Evolutionary conservation across 2,797 vertebrate species (phyloP), one percentile per base, ranked within the genome.

Genomic region (Thripadectes ignobilis): DNA sequence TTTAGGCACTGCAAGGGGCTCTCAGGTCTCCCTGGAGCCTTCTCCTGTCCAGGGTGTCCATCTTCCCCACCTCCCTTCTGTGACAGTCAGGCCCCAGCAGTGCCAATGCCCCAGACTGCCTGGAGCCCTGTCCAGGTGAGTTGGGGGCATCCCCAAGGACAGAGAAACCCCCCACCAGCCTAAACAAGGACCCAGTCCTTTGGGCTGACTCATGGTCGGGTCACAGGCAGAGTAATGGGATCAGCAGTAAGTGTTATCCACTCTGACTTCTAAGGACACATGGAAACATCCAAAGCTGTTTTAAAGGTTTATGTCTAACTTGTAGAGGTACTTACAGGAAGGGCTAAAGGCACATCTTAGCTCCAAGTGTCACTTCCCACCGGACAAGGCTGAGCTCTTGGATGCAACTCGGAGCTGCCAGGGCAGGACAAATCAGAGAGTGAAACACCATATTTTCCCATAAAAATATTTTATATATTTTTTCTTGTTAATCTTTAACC

Each of bases 181-280:
- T 16, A 14, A 48, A 32, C 11, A 32, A 58, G 55, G 39, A 68
- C 11, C 32, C 51, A 52, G 29, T 52, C 21, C 46, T 63, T 54
- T 45, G 10, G 12, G 9, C 13, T 32, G n/a, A 8, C 12, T 7
- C 1, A 7, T 21, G 48, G 15, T 18, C 61, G 0, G 0, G 15
- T 49, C 59, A 59, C 26, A 16, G 69, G 43, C 45, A 77, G 32
- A 61, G 68, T 6, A 38, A 14, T 24, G 46, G 29, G 23, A 34
- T 48, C 27, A 61, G 38, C 23, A 38, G 27, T 16, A 34, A 32
- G 7, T 65, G 63, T 63, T 32, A 10, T n/a, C 15, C 48, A 6
- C 45, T 59, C 8, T 29, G 3, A 6, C 6, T 20, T 17, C 39
- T 39, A 30, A 68, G 17, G 15, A 38, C 8, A 22, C 12, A 1